phyloP scores from a whole-genome alignment of 2,888 invertebrate species.

The Ectemnius lituratus region DNA sequence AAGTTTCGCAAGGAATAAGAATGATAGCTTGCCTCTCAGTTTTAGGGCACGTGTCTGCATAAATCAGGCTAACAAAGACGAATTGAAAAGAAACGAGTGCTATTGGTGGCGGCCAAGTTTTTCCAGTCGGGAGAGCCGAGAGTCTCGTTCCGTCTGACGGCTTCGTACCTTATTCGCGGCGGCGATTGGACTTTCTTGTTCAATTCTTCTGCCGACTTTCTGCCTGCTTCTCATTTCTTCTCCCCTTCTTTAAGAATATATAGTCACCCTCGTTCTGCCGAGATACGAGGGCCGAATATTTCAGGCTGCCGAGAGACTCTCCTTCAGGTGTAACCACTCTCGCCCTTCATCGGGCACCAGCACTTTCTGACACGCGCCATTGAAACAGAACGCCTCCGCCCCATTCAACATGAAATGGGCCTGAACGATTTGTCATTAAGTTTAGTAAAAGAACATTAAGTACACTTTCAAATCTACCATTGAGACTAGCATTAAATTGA shows the following conservation, averaged over 20 bases:
- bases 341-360: slow-evolving; percentile 12
- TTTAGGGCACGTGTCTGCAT: not conserved
- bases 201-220: not conserved
- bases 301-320: slow-evolving; percentile 40
- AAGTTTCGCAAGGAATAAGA: too few species aligned
- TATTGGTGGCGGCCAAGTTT: not conserved
- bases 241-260: slow-evolving; percentile 13
- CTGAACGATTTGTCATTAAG: too few species aligned
- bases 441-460: too few species aligned
- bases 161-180: slow-evolving; percentile 7
- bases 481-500: too few species aligned
- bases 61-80: not conserved
- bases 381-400: slow-evolving; percentile 9
- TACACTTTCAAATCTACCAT: too few species aligned
- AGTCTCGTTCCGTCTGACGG: not conserved
- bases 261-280: slow-evolving; percentile 1
- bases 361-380: slow-evolving; percentile 9
- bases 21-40: too few species aligned
- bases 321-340: slow-evolving; percentile 27
- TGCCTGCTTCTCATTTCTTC: slow-evolving; percentile 1
- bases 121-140: not conserved
- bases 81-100: slow-evolving; percentile 1
- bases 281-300: slow-evolving; percentile 43
- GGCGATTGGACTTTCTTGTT: slow-evolving; percentile 10
- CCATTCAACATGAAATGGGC: too few species aligned